Base-by-base conservation (phyloP, 2,888 invertebrate genomes). In the Villa cingulata region DNA sequence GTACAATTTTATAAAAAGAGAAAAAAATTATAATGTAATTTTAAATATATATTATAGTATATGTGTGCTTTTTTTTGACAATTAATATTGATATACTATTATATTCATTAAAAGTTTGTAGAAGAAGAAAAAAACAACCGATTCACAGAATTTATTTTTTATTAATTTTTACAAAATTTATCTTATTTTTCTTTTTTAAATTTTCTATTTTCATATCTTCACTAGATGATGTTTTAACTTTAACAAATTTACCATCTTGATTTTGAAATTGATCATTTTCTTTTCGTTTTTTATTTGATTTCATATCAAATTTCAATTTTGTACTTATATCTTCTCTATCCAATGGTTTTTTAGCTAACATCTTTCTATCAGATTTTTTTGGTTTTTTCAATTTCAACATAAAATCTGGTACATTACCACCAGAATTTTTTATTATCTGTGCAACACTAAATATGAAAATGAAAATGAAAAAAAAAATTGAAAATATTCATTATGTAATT, bases 341-440 rank as follows among this genome's bases (percentile, higher is more conserved):
- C 1, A 82, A 80, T 0, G 83, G 82, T 51, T 71, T 73, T 46
- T 68, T 74, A 52, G 74, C 71, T 14, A 81, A 64, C 53, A 72
- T 70, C 58, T 74, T 77, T 41, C 74, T 66, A 50, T 76, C 76
- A 45, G 76, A 77, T 55, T 80, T 78, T 45, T 75, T 74, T 44
- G 77, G 74, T 57, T 80, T 82, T 57, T 81, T 82, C 65, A 89
- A 70, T 48, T 74, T 72, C 53, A 95, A 69, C 83, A 94, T 88
- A 70, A 89, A 97, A 18, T 86, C 83, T 0, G 96, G 95, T 0
- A 97, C 89, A 14, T 81, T 77, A 63, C 94, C 92, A 1, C 96
- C 96, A 0, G 96, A 91, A 59, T 86, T 84, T 59, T 81, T 80
- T 70, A 97, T 81, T 37, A 96, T 81, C 46, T 86, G 81, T 0